Evolutionary conservation across 1,140 invertebrate genomes (phyloP).

Genomic region (Orussus abietinus): DNA sequence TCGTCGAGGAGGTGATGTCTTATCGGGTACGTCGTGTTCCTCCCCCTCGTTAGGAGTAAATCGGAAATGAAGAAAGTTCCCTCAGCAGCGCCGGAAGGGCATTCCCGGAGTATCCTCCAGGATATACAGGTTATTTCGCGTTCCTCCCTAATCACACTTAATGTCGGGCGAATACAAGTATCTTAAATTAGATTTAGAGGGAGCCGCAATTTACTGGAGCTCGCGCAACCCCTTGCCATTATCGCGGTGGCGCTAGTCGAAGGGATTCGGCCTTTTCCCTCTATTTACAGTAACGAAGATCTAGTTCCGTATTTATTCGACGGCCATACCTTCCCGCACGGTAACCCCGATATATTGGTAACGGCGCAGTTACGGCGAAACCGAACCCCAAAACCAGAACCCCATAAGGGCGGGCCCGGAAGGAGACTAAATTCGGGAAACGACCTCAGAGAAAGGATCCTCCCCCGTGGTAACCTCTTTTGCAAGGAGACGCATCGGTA

Average conservation of each 20-base stretch:
- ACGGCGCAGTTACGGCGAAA: not conserved
- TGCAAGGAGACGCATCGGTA: too few relatives aligned
- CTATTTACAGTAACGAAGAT: constrained; percentile 33
- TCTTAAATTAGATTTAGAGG: constrained; percentile 40
- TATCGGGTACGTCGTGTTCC: too few relatives aligned
- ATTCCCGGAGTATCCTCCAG: too few relatives aligned
- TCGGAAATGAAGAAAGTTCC: constrained; percentile 47
- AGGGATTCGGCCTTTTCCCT: constrained; percentile 19
- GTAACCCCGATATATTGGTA: constrained; percentile 32
- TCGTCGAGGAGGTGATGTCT: too few relatives aligned
- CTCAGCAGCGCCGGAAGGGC: not conserved
- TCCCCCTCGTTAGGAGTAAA: too few relatives aligned
- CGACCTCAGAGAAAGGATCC: too few relatives aligned
- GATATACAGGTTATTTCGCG: constrained; percentile 1
- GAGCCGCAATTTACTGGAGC: constrained; percentile 32
- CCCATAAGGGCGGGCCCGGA: too few relatives aligned
- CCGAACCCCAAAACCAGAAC: too few relatives aligned
- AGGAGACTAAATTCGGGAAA: too few relatives aligned
- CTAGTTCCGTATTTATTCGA: constrained; percentile 31
- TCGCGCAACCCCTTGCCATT: constrained; percentile 8
- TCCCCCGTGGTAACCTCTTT: too few relatives aligned
- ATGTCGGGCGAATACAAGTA: constrained; percentile 12
- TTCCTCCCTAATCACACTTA: constrained; percentile 1
- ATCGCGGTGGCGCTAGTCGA: constrained; percentile 12
- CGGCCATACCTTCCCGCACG: constrained; percentile 27